Evolutionary conservation across 2,888 invertebrate genomes (phyloP), one percentile per base, ranked within the genome.

Genomic region (Melieria omissa): DNA sequence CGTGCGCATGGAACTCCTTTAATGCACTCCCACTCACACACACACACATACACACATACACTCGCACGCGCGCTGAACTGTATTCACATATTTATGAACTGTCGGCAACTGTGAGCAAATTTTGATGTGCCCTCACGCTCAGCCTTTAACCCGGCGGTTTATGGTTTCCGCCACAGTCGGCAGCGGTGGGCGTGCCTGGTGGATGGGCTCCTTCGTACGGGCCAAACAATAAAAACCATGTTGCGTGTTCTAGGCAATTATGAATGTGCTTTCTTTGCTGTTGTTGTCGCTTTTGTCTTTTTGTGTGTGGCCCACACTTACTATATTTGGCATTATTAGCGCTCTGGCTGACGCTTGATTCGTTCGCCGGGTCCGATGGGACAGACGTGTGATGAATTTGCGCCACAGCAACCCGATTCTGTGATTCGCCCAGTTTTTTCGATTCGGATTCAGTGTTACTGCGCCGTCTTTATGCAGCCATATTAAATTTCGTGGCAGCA

Each of bases 211-310:
- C 29, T 29, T 3, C 2, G 29, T 29, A 29, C 29, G 29, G 29
- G 46, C 7, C 47, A 42, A 10, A 47, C 41, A 60, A 69, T 69
- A 69, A 62, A 69, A 69, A 42, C 45, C 42, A 16, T 62, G 41
- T 69, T 62, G 69, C 69, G 69, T 69, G 69, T 62, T 61, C 14
- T 49, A 7, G 29, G 62, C 55, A 69, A 69, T 69, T 63, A 62
- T 69, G 62, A 62, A 44, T 47, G 46, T 67, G 60, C 10, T 58
- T 57, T 68, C 29, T n/a, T 60, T 60, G 7, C 8, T 10, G 41
- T 60, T 67, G 9, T 45, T 46, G 78, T 80, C 79, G 78, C 81
- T 81, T 78, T 79, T 81, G 71, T 78, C 76, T 64, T 60, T 55
- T 65, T 52, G 4, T 66, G 45, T 65, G 64, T 55, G 72, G 64